A percentile compares a stretch with the other conserved stretches of the same genome.
phyloP scores from a whole-genome alignment of 2,113 vertebrate species.

The Gobio gobio region DNA sequence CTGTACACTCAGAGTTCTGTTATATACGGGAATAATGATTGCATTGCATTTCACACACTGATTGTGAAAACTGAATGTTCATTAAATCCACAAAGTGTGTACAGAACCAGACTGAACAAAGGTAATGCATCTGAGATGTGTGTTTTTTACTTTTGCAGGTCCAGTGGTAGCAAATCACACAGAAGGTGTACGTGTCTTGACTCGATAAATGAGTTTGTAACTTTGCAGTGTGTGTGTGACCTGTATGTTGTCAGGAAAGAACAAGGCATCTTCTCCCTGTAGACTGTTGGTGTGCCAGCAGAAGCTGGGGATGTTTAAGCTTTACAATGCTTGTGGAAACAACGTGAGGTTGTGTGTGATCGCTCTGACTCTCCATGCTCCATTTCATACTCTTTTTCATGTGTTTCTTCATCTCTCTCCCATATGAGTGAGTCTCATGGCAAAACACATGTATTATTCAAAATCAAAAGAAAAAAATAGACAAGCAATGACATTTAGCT shows the following conservation, averaged over 20 bases:
- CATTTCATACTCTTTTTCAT: background rate
- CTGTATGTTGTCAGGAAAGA: background rate
- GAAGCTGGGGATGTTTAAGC: background rate
- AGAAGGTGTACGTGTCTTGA: background rate
- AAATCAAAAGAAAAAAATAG: background rate
- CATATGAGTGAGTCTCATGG: background rate
- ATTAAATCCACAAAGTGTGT: background rate
- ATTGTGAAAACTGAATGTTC: background rate
- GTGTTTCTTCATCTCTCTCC: background rate
- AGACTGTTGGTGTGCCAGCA: background rate
- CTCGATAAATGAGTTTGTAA: background rate
- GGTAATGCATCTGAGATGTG: background rate
- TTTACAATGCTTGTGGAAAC: background rate
- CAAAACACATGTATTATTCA: background rate
- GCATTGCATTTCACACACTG: background rate
- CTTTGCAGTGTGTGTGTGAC: background rate
- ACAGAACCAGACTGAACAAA: background rate
- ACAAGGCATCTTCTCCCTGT: background rate
- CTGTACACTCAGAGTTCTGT: background rate
- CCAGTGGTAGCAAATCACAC: background rate
- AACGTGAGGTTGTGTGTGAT: background rate
- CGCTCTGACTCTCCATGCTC: too few species aligned
- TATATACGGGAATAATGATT: too few species aligned
- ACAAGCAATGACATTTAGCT: background rate
- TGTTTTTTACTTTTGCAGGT: background rate